Base-by-base conservation (phyloP, 2,888 invertebrate species). In the Xylocampa areola region DNA sequence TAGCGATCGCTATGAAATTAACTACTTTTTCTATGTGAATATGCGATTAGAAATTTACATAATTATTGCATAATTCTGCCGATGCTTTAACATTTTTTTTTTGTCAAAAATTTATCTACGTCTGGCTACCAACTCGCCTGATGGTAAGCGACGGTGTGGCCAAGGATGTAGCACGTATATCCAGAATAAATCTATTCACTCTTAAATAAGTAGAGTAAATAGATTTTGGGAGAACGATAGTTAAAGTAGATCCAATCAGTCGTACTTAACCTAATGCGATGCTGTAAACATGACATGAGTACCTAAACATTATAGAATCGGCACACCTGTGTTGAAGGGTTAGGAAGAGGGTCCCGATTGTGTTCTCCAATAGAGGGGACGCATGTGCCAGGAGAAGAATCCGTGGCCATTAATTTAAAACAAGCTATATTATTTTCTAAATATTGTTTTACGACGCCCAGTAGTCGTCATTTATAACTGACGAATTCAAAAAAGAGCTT, bases 1-100 rank as follows among this genome's bases (percentile, higher is more conserved):
- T 54, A 52, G 48, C 58, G 60, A 68, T 67, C 60, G 59, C 65
- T 64, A 41, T 65, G 33, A 67, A 64, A 70, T 61, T 64, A 63
- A 53, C 44, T 45, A 49, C 19, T 52, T 69, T 76, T 67, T 66
- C 55, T 41, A 45, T 41, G 27, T n/a, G 5, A 6, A 17, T 29
- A 16, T 35, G 21, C 55, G 55, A 48, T 55, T 44, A 55, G 51
- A 60, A 49, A 44, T 68, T 39, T 44, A 10, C 29, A 19, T 23
- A n/a, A n/a, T n/a, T n/a, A n/a, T n/a, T n/a, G n/a, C n/a, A n/a
- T n/a, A n/a, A n/a, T n/a, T n/a, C n/a, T n/a, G n/a, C n/a, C n/a
- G n/a, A n/a, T n/a, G n/a, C n/a, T n/a, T n/a, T n/a, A n/a, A n/a
- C n/a, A n/a, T n/a, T n/a, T n/a, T n/a, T n/a, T n/a, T n/a, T n/a